Percentiles rank a stretch among this genome's conserved stretches.
phyloP scores from a whole-genome alignment of 2,888 invertebrate genomes.

The Axea sp. region DNA sequence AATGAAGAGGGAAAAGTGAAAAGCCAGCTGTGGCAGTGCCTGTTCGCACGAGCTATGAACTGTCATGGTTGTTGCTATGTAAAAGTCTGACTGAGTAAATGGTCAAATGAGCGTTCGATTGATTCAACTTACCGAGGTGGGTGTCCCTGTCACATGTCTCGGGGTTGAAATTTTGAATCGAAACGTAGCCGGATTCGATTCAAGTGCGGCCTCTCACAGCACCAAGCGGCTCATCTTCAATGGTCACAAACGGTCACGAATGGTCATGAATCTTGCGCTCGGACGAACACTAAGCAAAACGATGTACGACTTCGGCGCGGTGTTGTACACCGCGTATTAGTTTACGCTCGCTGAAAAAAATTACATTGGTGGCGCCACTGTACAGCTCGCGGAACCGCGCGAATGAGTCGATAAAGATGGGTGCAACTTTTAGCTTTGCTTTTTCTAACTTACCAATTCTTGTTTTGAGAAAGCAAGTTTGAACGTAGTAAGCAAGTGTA shows the following conservation, averaged over 20 bases:
- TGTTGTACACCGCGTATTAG: neutral
- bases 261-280: constrained; percentile 16
- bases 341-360: neutral
- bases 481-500: too few species aligned
- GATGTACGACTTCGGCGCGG: constrained; percentile 19
- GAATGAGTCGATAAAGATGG: too few species aligned
- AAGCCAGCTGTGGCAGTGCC: constrained; percentile 7
- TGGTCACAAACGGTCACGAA: constrained; percentile 17
- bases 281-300: constrained; percentile 24
- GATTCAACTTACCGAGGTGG: constrained; percentile 12
- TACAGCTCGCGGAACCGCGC: neutral
- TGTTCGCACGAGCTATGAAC: constrained; percentile 12
- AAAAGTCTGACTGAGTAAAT: constrained; percentile 18
- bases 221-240: constrained; percentile 12
- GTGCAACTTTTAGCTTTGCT: too few species aligned
- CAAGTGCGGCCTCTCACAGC: constrained; percentile 12
- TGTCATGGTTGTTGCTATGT: constrained; percentile 53
- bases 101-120: constrained; percentile 7
- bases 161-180: neutral
- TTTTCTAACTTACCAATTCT: too few species aligned
- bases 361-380: constrained; percentile 3
- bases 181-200: constrained; percentile 2
- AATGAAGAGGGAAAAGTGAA: constrained; percentile 43
- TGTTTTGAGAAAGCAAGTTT: too few species aligned
- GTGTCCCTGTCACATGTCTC: constrained; percentile 29